Percentiles rank a stretch among this genome's conserved stretches.
Evolutionary conservation across 1,140 invertebrate species (phyloP).

Genomic region (Philopotamus ludificatus): DNA sequence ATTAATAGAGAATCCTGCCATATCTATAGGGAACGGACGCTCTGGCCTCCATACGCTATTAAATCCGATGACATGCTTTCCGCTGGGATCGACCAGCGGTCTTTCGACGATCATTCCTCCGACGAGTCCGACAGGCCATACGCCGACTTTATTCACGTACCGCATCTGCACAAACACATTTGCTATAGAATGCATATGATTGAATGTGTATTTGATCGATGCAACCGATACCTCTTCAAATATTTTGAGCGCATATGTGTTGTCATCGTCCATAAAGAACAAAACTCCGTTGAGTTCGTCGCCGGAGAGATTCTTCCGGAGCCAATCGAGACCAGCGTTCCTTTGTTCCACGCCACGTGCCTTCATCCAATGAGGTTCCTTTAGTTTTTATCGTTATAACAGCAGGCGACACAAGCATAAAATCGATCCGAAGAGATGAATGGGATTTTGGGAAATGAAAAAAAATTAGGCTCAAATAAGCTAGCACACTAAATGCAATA

Average conservation of each 20-base stretch:
- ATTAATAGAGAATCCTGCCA: constrained; percentile 98
- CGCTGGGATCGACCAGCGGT: constrained; percentile 67
- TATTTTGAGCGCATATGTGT: constrained; percentile 86
- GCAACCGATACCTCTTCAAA: constrained; percentile 78
- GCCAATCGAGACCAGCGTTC: constrained; percentile 86
- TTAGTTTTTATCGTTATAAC: constrained; percentile 34
- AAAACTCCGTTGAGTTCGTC: constrained; percentile 73
- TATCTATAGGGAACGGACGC: constrained; percentile 93
- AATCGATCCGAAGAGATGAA: constrained; percentile 22
- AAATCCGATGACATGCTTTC: constrained; percentile 78
- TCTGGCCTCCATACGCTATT: constrained; percentile 84
- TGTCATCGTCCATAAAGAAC: constrained; percentile 99
- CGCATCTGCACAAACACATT: constrained; percentile 67
- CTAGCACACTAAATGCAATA: constrained; percentile 20
- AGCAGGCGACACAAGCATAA: constrained; percentile 30
- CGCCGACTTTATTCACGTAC: constrained; percentile 82
- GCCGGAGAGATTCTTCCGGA: constrained; percentile 67
- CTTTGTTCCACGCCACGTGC: constrained; percentile 93
- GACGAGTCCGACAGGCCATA: constrained; percentile 97
- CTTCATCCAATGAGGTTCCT: constrained; percentile 84
- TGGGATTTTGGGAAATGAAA: constrained; percentile 30
- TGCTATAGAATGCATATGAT: not conserved
- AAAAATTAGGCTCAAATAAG: constrained; percentile 31
- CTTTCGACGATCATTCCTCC: constrained; percentile 86
- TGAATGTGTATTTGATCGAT: constrained; percentile 23